Evolutionary conservation across 2,888 invertebrate genomes (phyloP).

Genomic region (Heterodera filipjevi): DNA sequence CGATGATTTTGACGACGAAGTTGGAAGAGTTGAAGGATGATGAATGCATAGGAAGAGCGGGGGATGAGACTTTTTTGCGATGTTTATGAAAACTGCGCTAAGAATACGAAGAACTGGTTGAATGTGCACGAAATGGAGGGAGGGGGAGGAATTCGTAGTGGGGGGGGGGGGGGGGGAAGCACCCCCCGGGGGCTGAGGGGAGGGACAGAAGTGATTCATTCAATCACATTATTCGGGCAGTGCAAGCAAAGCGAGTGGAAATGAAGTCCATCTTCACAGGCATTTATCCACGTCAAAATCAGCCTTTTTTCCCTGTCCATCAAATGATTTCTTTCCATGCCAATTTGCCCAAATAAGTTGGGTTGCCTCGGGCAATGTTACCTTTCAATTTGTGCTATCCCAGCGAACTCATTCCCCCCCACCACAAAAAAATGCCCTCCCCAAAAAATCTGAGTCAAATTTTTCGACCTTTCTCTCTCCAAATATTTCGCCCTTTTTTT

Average conservation of each 20-base stretch:
- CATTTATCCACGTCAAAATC: background rate
- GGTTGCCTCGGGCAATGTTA: constrained; percentile 5
- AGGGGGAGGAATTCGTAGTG: background rate
- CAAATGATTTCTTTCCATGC: background rate
- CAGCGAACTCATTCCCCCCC: background rate
- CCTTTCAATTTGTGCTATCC: background rate
- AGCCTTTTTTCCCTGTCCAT: background rate
- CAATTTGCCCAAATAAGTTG: background rate
- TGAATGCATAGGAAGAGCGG: background rate
- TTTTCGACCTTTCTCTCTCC: background rate
- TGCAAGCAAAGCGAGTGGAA: background rate
- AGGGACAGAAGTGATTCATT: background rate
- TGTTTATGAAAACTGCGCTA: constrained; percentile 13
- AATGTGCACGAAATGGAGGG: background rate
- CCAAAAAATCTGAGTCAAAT: background rate
- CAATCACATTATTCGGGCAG: constrained; percentile 8
- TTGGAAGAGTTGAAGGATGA: constrained; percentile 9
- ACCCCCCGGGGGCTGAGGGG: background rate
- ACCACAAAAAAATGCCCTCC: background rate
- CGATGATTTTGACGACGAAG: constrained; percentile 1
- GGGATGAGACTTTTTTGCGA: constrained; percentile 17
- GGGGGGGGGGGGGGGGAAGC: background rate
- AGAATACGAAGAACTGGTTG: constrained; percentile 13
- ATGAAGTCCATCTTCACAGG: background rate
- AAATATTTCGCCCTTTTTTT: background rate